These are phyloP conservation scores for Pollenia angustigena DNA, from an alignment of 2,888 invertebrate genomes.

Conservation along the genomic window DNA sequence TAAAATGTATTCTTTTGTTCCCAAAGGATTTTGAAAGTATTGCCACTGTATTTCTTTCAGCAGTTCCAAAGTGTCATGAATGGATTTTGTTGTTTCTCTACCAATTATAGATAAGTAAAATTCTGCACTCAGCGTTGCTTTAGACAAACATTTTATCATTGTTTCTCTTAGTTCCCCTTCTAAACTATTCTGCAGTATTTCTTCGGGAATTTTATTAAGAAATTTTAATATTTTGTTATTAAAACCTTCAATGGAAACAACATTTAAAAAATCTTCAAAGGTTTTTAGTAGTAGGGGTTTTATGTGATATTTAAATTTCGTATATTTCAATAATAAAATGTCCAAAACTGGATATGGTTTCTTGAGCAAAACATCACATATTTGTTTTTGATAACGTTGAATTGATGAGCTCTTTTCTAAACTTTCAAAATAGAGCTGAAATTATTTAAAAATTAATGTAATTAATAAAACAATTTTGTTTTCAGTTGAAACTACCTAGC, in stretches of 20 bases:
- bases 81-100: slow-evolving; percentile 75
- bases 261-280: slow-evolving; percentile 55
- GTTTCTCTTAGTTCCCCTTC: slow-evolving; percentile 51
- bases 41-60: slow-evolving; percentile 72
- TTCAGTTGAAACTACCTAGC: too few species aligned
- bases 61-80: slow-evolving; percentile 74
- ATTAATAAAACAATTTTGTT: too few species aligned
- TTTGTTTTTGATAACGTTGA: slow-evolving; percentile 50
- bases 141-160: slow-evolving; percentile 70
- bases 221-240: slow-evolving; percentile 76
- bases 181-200: slow-evolving; percentile 74
- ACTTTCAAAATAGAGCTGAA: slow-evolving; percentile 53
- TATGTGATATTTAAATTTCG: slow-evolving; percentile 53
- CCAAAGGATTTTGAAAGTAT: slow-evolving; percentile 71
- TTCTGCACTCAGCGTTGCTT: slow-evolving; percentile 65
- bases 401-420: slow-evolving; percentile 40
- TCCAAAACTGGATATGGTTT: slow-evolving; percentile 66
- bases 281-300: slow-evolving; percentile 48
- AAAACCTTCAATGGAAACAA: slow-evolving; percentile 58
- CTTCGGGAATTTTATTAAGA: slow-evolving; percentile 78
- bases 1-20: slow-evolving; percentile 77
- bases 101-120: slow-evolving; percentile 78
- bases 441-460: not conserved
- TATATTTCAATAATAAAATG: slow-evolving; percentile 60
- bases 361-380: slow-evolving; percentile 57